A percentile compares a stretch with the other conserved stretches of the same genome.
Conservation (phyloP, 2,113 vertebrate species). For the Ivindomyrus marchei region DNA sequence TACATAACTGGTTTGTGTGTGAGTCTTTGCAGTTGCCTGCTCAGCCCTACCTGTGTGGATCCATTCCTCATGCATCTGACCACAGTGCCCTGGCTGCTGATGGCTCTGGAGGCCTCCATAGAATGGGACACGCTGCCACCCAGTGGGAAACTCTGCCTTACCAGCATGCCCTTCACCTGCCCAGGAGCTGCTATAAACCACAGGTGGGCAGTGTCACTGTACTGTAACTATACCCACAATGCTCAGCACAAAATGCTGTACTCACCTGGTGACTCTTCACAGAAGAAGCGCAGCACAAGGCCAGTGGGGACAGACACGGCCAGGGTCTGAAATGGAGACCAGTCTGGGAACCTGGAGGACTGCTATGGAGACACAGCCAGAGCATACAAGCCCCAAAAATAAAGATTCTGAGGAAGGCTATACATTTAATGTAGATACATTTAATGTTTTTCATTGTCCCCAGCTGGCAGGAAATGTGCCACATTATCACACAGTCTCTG, state of each 20-base stretch:
- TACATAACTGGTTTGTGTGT: background rate
- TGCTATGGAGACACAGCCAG: conserved; percentile 24
- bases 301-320: conserved; percentile 76
- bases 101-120: conserved; percentile 69
- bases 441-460: background rate
- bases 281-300: conserved; percentile 68
- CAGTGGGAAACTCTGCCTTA: conserved; percentile 72
- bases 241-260: background rate
- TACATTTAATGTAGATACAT: background rate
- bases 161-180: conserved; percentile 48
- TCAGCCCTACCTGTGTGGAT: conserved; percentile 69
- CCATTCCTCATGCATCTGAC: conserved; percentile 74
- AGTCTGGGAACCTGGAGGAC: conserved; percentile 21
- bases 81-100: conserved; percentile 76
- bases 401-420: background rate
- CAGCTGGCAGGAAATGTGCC: background rate
- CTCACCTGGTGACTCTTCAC: conserved; percentile 55
- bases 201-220: background rate
- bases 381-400: no score
- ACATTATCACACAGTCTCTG: background rate
- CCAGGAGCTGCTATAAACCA: conserved; percentile 30
- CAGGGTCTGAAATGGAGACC: conserved; percentile 56
- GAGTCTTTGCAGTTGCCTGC: background rate
- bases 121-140: conserved; percentile 36
- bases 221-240: background rate